phyloP scores from a whole-genome alignment of 2,797 vertebrate species.

The Sebastes hubbsi region DNA sequence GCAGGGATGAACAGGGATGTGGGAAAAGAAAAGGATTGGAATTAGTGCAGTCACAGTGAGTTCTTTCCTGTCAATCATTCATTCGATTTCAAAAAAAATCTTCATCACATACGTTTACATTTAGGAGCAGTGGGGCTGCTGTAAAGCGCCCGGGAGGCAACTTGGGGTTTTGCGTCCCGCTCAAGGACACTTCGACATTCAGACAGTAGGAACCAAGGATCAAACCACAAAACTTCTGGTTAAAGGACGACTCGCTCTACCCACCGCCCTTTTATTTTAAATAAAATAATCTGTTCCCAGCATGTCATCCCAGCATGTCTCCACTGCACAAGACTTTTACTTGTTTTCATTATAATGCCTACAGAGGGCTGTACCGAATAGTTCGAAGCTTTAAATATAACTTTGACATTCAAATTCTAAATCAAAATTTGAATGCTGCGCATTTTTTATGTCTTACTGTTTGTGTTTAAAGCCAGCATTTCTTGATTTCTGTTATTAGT shows the following conservation, averaged over 20 bases:
- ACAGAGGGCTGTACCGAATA: background rate
- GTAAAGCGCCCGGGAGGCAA: too few relatives aligned
- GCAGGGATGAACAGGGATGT: background rate
- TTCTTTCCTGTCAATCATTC: background rate
- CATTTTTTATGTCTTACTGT: background rate
- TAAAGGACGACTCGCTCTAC: background rate
- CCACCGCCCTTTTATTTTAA: background rate
- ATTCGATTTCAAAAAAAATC: background rate
- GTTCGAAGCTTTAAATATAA: background rate
- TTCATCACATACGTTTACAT: too few relatives aligned
- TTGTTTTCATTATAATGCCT: background rate
- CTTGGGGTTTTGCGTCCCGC: too few relatives aligned
- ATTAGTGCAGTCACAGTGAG: background rate
- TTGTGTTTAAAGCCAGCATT: background rate
- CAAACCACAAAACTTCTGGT: too few relatives aligned
- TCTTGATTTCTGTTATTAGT: too few relatives aligned
- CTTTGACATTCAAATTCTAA: background rate
- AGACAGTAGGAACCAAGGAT: too few relatives aligned
- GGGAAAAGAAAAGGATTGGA: accelerated
- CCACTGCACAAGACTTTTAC: background rate
- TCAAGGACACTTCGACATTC: too few relatives aligned
- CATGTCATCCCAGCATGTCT: background rate
- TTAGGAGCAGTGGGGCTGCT: too few relatives aligned
- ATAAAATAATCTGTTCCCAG: background rate
- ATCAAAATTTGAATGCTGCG: background rate